Evolutionary conservation across 1,140 invertebrate species (phyloP).

Genomic region (Drosophila yakuba): DNA sequence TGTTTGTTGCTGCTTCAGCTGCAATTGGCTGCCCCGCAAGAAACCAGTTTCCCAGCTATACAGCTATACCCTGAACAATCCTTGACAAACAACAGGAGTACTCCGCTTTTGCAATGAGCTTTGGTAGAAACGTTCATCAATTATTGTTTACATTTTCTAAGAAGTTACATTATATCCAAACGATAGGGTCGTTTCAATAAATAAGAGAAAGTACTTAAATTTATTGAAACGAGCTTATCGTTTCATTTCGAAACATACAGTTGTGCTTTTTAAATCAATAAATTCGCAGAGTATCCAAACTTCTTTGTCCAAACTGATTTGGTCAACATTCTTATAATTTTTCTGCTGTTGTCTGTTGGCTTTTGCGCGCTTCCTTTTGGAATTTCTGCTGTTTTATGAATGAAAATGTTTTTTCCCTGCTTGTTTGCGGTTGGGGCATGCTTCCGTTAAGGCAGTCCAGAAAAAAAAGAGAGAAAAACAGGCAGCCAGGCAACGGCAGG

Average conservation of each 20-base stretch:
- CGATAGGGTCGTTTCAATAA: too few relatives aligned
- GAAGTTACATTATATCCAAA: too few relatives aligned
- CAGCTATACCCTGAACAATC: slow-evolving; percentile 17
- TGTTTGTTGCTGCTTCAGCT: slow-evolving; percentile 47
- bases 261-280: too few relatives aligned
- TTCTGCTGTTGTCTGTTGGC: slow-evolving; percentile 50
- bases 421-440: slow-evolving; percentile 66
- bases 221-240: too few relatives aligned
- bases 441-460: slow-evolving; percentile 75
- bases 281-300: slow-evolving; percentile 1
- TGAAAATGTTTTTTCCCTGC: slow-evolving; percentile 64
- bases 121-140: not conserved
- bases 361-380: slow-evolving; percentile 77
- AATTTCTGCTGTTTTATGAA: slow-evolving; percentile 82
- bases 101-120: not conserved
- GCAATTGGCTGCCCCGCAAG: slow-evolving; percentile 58
- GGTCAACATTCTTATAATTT: slow-evolving; percentile 43
- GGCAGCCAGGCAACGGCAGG: slow-evolving; percentile 44
- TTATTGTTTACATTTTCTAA: not conserved
- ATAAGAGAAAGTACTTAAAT: too few relatives aligned
- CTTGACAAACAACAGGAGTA: slow-evolving; percentile 7
- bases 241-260: too few relatives aligned
- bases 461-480: slow-evolving; percentile 28
- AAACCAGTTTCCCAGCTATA: slow-evolving; percentile 60
- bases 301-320: not conserved